Base-by-base conservation (phyloP, 2,797 vertebrate genomes). In the Ctenosaura bakeri region DNA sequence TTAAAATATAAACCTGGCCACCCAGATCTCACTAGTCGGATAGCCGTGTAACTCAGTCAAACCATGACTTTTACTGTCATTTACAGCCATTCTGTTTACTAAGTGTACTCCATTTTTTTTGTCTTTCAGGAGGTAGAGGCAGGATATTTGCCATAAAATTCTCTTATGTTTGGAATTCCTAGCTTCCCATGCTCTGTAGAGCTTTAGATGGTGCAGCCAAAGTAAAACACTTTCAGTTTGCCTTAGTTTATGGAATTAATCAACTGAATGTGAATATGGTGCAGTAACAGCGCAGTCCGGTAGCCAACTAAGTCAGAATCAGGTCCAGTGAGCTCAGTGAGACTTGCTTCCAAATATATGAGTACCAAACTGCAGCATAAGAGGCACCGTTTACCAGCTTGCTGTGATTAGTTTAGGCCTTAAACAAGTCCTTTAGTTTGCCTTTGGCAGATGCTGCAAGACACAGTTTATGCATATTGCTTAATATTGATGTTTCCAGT, bases 1-100 rank as follows among this genome's bases (percentile, higher is more conserved):
- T 0, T 0, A 89, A 77, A 38, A 79, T 4, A 0, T 88, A 0
- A 0, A 52, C 82, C 42, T 86, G 3, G 0, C 80, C 6, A 2
- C 73, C 66, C 0, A 0, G 86, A 86, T 92, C 85, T 86, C 0
- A 0, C 46, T 88, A n/a, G 56, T 89, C 81, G 83, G 80, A 82
- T 84, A 4, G 50, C 16, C 46, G 50, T 9, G 78, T 69, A 32
- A 54, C 18, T 56, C 81, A 83, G 62, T 20, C 46, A 29, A 54
- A 62, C 18, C 5, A 71, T 88, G 71, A 83, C 1, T 5, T 62
- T 46, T 62, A 59, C 35, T 59, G 12, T 82, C n/a, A 4, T 69
- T 32, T 54, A 54, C 52, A 74, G 35, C 54, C 10, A 46, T 76
- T 59, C 54, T 46, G 80, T 73, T 69, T 69, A 35, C 54, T 62